Percentiles rank a stretch among this genome's conserved stretches.
Evolutionary conservation across 2,888 invertebrate genomes (phyloP).

Genomic region (Dicyrtomina minuta): DNA sequence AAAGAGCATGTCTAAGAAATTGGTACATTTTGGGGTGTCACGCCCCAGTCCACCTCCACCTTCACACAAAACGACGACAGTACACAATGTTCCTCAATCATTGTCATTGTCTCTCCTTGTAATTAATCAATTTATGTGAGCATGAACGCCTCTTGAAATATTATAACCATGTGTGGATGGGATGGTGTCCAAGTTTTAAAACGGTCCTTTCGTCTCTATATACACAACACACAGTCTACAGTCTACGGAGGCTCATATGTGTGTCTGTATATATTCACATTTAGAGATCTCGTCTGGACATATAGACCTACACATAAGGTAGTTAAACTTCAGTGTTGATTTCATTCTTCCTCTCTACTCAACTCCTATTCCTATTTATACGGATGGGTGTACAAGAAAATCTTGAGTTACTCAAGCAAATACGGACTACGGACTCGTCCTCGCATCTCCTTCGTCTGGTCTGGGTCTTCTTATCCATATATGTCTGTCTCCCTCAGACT

Average conservation of each 20-base stretch:
- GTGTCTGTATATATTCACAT: not conserved
- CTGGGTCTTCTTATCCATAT: not conserved
- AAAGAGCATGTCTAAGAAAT: conserved; percentile 34
- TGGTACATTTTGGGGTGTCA: conserved; percentile 33
- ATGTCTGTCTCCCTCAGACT: not conserved
- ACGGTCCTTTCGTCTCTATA: not conserved
- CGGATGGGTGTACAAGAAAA: not conserved
- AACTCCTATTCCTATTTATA: not conserved
- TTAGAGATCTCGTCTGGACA: not conserved
- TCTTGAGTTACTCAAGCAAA: not conserved
- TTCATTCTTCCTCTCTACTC: conserved; percentile 3
- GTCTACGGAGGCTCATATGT: too few species aligned
- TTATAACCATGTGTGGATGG: not conserved
- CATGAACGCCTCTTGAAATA: conserved; percentile 32
- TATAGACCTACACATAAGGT: not conserved
- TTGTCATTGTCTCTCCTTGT: conserved; percentile 26
- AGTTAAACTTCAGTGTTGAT: conserved; percentile 9
- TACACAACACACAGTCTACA: too few species aligned
- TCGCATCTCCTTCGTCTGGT: not conserved
- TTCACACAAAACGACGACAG: conserved; percentile 15
- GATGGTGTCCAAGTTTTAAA: conserved; percentile 1
- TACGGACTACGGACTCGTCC: not conserved
- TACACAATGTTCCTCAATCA: conserved; percentile 27
- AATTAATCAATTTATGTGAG: conserved; percentile 35
- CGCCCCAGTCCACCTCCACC: conserved; percentile 37